Base-by-base conservation (phyloP, 2,797 vertebrate genomes). In the Alcedo atthis region DNA sequence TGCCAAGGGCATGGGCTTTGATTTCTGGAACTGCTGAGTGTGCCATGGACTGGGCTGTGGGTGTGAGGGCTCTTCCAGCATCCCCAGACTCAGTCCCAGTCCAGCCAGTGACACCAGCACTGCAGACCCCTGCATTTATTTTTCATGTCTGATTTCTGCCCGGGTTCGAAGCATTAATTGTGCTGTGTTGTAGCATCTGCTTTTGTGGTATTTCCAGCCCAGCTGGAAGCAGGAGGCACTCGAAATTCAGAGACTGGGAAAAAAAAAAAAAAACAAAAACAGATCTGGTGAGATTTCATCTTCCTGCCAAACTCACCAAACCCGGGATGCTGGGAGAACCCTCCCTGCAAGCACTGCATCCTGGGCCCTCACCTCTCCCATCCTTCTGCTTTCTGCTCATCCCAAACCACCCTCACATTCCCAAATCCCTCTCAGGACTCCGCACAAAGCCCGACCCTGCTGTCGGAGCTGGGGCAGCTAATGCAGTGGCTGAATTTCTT, bases 161-260 rank as follows among this genome's bases (percentile, higher is more conserved):
- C 3, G 2, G 58, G 45, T 78, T 95, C 5, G 11, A 91, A 85
- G 69, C 82, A 66, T 15, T 6, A 7, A 77, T 85, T 75, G 66
- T 61, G 89, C 79, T 90, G 94, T 78, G 51, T 74, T 67, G 87
- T 77, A 84, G 95, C 94, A 91, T 92, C 93, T 94, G 94, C 48
- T 95, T 95, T 61, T 74, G 64, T 90, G 91, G 90, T 80, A 86
- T 91, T 93, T 96, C 83, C 66, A 94, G 80, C 91, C 89, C 92
- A 93, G 90, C 93, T 95, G 95, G 95, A 96, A 90, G 78, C 91
- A 87, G 83, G 86, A 96, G 93, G 85, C 71, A 59, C 66, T 90
- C 4, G 0, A 94, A 92, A 90, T 84, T 79, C 68, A 85, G 83
- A 88, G 64, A 71, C 43, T 37, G 13, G 49, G 43, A 6, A 30